A percentile compares a stretch with the other conserved stretches of the same genome.
Conservation (phyloP, 2,113 vertebrate species). For the Uria lomvia region DNA sequence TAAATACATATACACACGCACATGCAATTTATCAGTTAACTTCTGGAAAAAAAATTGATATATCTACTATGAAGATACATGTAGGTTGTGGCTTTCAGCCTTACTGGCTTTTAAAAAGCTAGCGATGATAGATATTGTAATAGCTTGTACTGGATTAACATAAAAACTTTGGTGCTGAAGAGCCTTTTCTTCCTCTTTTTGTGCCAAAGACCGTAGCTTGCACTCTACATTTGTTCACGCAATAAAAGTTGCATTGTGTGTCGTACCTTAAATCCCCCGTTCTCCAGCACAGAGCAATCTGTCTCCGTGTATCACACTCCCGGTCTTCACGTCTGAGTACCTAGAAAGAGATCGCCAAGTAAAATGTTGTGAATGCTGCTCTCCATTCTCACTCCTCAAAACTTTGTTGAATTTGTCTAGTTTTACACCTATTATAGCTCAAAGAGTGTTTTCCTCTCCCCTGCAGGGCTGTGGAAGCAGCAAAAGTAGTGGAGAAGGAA, state of each 20-base stretch:
- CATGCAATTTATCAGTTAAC: neutral
- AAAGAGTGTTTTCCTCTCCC: constrained; percentile 29
- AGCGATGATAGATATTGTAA: neutral
- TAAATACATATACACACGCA: neutral
- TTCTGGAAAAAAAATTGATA: neutral
- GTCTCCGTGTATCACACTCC: neutral
- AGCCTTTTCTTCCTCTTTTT: neutral
- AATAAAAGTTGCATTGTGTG: neutral
- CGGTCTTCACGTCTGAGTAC: neutral
- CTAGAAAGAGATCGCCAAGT: constrained; percentile 6
- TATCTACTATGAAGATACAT: neutral
- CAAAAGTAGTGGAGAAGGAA: neutral
- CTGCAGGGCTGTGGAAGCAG: neutral
- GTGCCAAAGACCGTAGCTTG: neutral
- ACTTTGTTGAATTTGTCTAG: constrained; percentile 31
- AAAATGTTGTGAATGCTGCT: neutral
- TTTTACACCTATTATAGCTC: constrained; percentile 44
- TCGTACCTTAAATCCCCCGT: neutral
- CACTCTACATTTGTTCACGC: neutral
- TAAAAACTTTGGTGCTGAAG: neutral
- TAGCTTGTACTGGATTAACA: neutral
- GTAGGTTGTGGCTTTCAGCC: neutral
- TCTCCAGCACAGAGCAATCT: neutral
- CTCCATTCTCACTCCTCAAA: neutral
- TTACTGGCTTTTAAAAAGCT: neutral